Evolutionary conservation across 2,888 invertebrate genomes (phyloP).

Genomic region (Bruchidius siliquastri): DNA sequence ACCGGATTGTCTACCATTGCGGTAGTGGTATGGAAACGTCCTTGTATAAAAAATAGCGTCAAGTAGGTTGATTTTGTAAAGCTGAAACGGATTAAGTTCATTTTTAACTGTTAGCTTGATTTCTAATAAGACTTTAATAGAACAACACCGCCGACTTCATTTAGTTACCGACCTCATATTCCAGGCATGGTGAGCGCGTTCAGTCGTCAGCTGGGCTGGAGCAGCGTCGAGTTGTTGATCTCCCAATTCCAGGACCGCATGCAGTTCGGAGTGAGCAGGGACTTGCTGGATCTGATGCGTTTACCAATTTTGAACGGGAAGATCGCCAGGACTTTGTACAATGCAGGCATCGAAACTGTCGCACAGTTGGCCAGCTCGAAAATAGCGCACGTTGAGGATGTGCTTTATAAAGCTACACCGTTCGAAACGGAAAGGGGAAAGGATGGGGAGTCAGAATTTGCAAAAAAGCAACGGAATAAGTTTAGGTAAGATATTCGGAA

Average conservation of each 20-base stretch:
- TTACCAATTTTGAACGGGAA: slow-evolving; percentile 77
- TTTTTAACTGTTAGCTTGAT: too few relatives aligned
- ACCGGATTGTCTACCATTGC: too few relatives aligned
- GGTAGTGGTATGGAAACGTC: too few relatives aligned
- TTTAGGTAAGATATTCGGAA: slow-evolving; percentile 44
- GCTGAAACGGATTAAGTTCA: too few relatives aligned
- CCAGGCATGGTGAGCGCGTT: slow-evolving; percentile 93
- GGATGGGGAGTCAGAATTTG: slow-evolving; percentile 64
- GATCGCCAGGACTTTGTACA: slow-evolving; percentile 77
- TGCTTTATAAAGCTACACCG: slow-evolving; percentile 73
- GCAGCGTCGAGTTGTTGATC: slow-evolving; percentile 80
- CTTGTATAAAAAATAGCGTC: too few relatives aligned
- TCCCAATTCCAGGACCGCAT: slow-evolving; percentile 91
- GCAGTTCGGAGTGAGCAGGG: slow-evolving; percentile 85
- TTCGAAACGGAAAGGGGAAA: slow-evolving; percentile 78
- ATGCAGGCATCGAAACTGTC: slow-evolving; percentile 74
- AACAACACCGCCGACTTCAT: too few relatives aligned
- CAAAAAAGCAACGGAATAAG: slow-evolving; percentile 62
- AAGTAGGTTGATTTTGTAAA: too few relatives aligned
- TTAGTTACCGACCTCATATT: not conserved
- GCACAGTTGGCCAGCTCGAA: slow-evolving; percentile 74
- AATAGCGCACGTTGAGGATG: slow-evolving; percentile 64
- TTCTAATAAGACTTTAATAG: too few relatives aligned
- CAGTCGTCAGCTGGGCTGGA: slow-evolving; percentile 89
- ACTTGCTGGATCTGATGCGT: slow-evolving; percentile 86